Evolutionary conservation across 2,113 vertebrate genomes (phyloP).

Genomic region (Helogale parvula): DNA sequence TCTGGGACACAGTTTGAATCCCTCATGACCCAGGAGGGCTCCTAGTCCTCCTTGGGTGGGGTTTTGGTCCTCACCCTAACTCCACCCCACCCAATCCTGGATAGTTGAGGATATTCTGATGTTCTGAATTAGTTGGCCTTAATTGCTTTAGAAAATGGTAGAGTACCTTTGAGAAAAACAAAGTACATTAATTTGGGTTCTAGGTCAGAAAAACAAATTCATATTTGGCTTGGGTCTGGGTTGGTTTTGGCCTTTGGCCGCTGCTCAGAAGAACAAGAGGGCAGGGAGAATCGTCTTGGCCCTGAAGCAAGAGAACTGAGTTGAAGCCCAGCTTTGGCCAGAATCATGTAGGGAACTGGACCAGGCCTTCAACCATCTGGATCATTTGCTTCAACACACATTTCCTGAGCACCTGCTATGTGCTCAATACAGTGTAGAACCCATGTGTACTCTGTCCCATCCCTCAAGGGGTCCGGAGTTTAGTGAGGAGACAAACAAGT

Average conservation of each 20-base stretch:
- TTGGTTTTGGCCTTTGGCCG: slow-evolving; percentile 51
- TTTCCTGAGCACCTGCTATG: background rate
- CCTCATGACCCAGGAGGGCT: background rate
- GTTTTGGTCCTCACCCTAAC: background rate
- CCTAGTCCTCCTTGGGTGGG: background rate
- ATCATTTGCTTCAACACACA: background rate
- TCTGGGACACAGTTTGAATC: background rate
- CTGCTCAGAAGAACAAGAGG: background rate
- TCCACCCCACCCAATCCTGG: background rate
- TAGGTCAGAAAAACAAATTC: slow-evolving; percentile 61
- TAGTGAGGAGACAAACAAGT: background rate
- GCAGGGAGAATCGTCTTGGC: background rate
- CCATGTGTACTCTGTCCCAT: background rate
- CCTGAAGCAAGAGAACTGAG: slow-evolving; percentile 11
- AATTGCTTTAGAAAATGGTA: slow-evolving; percentile 20
- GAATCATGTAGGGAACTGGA: background rate
- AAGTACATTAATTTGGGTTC: slow-evolving; percentile 25
- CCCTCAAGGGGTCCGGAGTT: background rate
- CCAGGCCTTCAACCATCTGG: background rate
- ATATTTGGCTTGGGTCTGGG: slow-evolving; percentile 53
- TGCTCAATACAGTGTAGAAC: background rate
- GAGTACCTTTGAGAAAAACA: slow-evolving; percentile 28
- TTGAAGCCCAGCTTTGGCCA: background rate
- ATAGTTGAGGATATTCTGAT: background rate
- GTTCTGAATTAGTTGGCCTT: background rate